phyloP scores from a whole-genome alignment of 2,797 vertebrate species.

The Otus scops region DNA sequence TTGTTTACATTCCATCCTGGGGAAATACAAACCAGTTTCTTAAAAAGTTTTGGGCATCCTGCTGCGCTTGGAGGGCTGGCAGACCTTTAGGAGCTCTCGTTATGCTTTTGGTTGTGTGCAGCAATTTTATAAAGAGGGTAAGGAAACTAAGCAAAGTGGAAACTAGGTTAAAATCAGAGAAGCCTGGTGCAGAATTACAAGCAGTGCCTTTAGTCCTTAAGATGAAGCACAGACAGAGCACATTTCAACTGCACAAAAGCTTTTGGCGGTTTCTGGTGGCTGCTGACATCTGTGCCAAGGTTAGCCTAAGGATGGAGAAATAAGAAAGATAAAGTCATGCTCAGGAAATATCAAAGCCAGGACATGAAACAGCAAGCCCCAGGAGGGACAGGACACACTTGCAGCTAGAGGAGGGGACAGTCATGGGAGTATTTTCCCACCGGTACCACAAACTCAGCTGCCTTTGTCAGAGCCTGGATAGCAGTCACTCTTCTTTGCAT shows the following conservation, averaged over 20 bases:
- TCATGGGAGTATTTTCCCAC: background rate
- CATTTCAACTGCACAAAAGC: conserved; percentile 30
- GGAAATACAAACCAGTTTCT: background rate
- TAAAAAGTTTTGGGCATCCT: background rate
- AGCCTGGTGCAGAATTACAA: conserved; percentile 50
- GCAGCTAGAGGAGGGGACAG: background rate
- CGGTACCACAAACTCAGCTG: background rate
- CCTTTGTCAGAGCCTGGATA: background rate
- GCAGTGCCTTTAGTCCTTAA: conserved; percentile 18
- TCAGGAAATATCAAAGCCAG: background rate
- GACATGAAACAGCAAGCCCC: background rate
- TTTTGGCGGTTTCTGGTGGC: background rate
- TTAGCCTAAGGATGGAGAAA: background rate
- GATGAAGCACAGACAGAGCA: background rate
- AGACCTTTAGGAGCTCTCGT: background rate
- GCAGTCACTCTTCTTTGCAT: background rate
- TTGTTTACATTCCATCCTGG: background rate
- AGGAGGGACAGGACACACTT: background rate
- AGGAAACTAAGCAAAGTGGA: background rate
- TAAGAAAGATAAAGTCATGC: background rate
- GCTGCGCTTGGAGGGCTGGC: background rate
- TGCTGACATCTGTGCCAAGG: conserved; percentile 12
- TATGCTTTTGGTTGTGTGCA: background rate
- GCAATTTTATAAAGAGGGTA: background rate
- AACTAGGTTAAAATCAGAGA: conserved; percentile 35